These are phyloP conservation scores for Cephus spinipes DNA, from an alignment of 2,888 invertebrate species.

Conservation along the genomic window DNA sequence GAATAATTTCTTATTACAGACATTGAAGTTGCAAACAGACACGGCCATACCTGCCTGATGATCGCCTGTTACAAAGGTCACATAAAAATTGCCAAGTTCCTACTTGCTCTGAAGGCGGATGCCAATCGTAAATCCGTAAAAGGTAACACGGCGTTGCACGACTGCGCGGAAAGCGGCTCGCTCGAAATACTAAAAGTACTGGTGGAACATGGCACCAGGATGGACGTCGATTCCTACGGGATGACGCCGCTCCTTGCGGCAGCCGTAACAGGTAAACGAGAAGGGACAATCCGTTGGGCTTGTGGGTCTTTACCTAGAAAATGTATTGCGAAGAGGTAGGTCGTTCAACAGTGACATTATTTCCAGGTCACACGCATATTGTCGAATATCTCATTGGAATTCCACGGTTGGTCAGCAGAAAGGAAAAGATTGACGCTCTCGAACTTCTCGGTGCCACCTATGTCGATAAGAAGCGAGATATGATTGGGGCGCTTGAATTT, in stretches of 20 bases:
- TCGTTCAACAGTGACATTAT: neutral
- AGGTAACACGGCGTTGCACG: constrained; percentile 97
- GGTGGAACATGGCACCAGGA: constrained; percentile 86
- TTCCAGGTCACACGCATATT: constrained; percentile 85
- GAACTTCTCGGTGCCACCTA: constrained; percentile 94
- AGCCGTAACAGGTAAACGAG: constrained; percentile 75
- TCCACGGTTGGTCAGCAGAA: constrained; percentile 77
- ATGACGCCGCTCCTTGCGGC: constrained; percentile 97
- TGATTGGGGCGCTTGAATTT: constrained; percentile 87
- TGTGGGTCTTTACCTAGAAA: neutral
- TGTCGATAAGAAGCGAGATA: constrained; percentile 96
- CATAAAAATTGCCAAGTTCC: constrained; percentile 88
- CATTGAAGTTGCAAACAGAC: constrained; percentile 95
- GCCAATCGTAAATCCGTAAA: constrained; percentile 94
- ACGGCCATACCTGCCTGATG: constrained; percentile 98
- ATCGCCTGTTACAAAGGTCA: constrained; percentile 98
- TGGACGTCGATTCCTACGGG: constrained; percentile 95
- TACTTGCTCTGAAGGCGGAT: constrained; percentile 87
- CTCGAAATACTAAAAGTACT: constrained; percentile 92
- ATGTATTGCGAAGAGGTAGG: neutral
- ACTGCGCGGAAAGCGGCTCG: constrained; percentile 96
- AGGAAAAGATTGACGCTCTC: constrained; percentile 88
- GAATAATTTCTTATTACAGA: constrained; percentile 70
- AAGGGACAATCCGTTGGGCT: neutral
- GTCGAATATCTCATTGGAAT: constrained; percentile 86